Evolutionary conservation across 1,140 invertebrate species (phyloP).

Genomic region (Onthophagus taurus): DNA sequence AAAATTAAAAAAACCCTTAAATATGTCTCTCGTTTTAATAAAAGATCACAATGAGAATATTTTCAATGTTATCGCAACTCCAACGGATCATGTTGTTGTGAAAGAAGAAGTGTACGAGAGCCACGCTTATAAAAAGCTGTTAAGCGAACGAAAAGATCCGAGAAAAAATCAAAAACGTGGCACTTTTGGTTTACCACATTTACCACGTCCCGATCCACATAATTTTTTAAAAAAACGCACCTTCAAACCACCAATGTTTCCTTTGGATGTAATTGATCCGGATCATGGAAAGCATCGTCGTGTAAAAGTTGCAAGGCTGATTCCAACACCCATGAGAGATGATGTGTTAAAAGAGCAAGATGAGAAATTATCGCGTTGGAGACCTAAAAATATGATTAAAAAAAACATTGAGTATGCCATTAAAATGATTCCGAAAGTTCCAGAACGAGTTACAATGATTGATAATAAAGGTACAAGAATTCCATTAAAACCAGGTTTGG

Average conservation of each 20-base stretch:
- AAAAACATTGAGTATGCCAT: neutral
- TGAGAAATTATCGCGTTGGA: slow-evolving; percentile 41
- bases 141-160: slow-evolving; percentile 11
- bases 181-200: slow-evolving; percentile 50
- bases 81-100: slow-evolving; percentile 21
- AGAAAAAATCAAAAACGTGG: slow-evolving; percentile 35
- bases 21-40: slow-evolving; percentile 41
- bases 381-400: neutral
- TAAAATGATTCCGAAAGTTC: neutral
- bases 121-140: slow-evolving; percentile 5
- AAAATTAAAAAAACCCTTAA: too few species aligned
- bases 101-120: slow-evolving; percentile 12
- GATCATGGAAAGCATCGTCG: slow-evolving; percentile 17
- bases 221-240: slow-evolving; percentile 49
- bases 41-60: slow-evolving; percentile 42
- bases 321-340: slow-evolving; percentile 36
- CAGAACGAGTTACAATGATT: neutral
- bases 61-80: slow-evolving; percentile 35
- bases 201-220: slow-evolving; percentile 43
- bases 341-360: slow-evolving; percentile 39
- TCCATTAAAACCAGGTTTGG: neutral
- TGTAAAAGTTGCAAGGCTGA: slow-evolving; percentile 30
- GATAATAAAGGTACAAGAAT: neutral
- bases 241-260: slow-evolving; percentile 17
- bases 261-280: slow-evolving; percentile 6